A percentile compares a stretch with the other conserved stretches of the same genome.
Conservation (phyloP, 2,888 invertebrate species). For the Tupiocoris notatus region DNA sequence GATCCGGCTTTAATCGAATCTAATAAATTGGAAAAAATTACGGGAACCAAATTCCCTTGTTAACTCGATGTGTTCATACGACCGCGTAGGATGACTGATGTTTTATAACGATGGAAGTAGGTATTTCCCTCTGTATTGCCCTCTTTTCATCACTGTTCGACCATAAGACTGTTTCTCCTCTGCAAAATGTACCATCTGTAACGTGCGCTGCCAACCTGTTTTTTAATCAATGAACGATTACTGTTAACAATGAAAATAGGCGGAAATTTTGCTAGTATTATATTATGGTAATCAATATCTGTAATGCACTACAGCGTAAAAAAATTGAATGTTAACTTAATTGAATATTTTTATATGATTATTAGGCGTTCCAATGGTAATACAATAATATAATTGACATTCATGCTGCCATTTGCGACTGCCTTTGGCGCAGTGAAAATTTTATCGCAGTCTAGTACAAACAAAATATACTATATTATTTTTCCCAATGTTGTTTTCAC, state of each 20-base stretch:
- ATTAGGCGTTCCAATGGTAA: slow-evolving; percentile 2
- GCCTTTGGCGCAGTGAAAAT: not conserved
- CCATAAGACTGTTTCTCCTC: slow-evolving; percentile 26
- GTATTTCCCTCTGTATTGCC: not conserved
- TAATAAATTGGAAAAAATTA: not conserved
- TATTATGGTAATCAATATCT: slow-evolving; percentile 16
- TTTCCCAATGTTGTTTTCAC: slow-evolving; percentile 18
- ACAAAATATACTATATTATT: slow-evolving; percentile 31
- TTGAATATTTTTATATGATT: slow-evolving; percentile 29
- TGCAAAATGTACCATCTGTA: slow-evolving; percentile 31
- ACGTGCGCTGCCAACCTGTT: slow-evolving; percentile 35
- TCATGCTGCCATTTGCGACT: slow-evolving; percentile 22
- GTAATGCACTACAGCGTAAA: slow-evolving; percentile 8
- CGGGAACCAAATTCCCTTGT: not conserved
- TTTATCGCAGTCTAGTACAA: slow-evolving; percentile 29
- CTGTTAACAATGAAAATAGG: not conserved
- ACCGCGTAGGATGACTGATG: not conserved
- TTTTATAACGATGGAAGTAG: not conserved
- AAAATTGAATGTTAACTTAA: slow-evolving; percentile 19
- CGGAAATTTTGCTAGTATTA: not conserved
- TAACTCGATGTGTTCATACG: not conserved
- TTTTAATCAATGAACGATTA: slow-evolving; percentile 13
- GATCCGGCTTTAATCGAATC: no score
- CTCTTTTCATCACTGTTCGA: not conserved
- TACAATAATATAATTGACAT: slow-evolving; percentile 2